Evolutionary conservation across 2,797 vertebrate genomes (phyloP).

Genomic region (Chaetophractus vellerosus): DNA sequence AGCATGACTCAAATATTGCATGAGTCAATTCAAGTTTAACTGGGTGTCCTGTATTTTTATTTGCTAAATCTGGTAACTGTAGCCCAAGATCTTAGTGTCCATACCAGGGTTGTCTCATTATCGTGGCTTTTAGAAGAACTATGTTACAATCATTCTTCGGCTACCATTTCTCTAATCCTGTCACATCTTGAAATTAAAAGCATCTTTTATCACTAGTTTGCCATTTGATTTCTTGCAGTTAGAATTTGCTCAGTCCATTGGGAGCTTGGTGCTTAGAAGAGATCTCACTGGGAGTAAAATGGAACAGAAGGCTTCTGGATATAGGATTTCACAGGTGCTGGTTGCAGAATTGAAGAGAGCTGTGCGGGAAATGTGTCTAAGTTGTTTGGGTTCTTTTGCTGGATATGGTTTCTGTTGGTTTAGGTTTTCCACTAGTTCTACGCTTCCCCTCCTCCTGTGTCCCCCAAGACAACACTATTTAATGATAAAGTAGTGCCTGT

Average conservation of each 20-base stretch:
- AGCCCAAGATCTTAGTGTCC: neutral
- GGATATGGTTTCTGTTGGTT: conserved; percentile 34
- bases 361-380: neutral
- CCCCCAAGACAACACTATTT: neutral
- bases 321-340: neutral
- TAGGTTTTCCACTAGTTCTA: neutral
- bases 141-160: neutral
- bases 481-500: neutral
- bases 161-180: conserved; percentile 30
- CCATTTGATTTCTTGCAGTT: conserved; percentile 57
- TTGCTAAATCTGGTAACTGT: conserved; percentile 23
- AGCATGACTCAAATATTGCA: neutral
- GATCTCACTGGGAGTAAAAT: neutral
- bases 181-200: conserved; percentile 48
- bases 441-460: neutral
- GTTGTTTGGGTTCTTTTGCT: neutral
- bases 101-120: conserved; percentile 45
- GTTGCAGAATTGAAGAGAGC: neutral
- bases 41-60: neutral
- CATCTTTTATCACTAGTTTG: conserved; percentile 36
- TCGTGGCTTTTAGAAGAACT: neutral
- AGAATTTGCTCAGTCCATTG: conserved; percentile 1
- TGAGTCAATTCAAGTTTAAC: conserved; percentile 1
- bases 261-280: conserved; percentile 3
- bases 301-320: neutral